A percentile compares a stretch with the other conserved stretches of the same genome.
These are phyloP conservation scores for Lepidurus packardi DNA, from an alignment of 1,140 invertebrate genomes.

Conservation along the genomic window DNA sequence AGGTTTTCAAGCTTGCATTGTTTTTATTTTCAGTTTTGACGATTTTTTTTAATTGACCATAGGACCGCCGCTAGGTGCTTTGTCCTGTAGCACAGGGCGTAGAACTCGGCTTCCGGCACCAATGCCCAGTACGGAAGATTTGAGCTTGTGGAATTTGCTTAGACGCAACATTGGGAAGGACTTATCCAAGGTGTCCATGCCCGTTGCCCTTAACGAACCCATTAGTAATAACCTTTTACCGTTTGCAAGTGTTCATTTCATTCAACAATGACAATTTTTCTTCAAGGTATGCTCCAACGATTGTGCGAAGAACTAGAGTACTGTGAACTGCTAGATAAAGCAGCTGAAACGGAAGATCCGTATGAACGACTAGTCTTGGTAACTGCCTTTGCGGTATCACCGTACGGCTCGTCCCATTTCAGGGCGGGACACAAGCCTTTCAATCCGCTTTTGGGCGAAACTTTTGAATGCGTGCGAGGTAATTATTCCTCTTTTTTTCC, in stretches of 20 bases:
- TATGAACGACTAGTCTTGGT: slow-evolving; percentile 67
- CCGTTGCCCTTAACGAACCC: slow-evolving; percentile 77
- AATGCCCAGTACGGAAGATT: slow-evolving; percentile 63
- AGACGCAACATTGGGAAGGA: slow-evolving; percentile 83
- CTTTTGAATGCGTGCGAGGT: slow-evolving; percentile 65
- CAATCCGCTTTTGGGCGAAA: slow-evolving; percentile 79
- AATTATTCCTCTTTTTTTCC: not conserved
- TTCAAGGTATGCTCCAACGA: slow-evolving; percentile 47
- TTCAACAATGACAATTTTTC: slow-evolving; percentile 3
- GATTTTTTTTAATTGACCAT: not conserved
- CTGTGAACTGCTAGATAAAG: slow-evolving; percentile 68
- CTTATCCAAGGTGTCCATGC: slow-evolving; percentile 73
- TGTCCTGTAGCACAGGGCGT: slow-evolving; percentile 54
- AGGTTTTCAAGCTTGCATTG: slow-evolving; percentile 37
- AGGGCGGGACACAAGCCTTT: slow-evolving; percentile 79
- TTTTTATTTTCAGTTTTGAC: not conserved
- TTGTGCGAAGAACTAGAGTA: slow-evolving; percentile 82
- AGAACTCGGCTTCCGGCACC: slow-evolving; percentile 63
- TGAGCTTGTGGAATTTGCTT: slow-evolving; percentile 72
- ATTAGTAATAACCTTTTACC: slow-evolving; percentile 61
- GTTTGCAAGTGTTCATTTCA: not conserved
- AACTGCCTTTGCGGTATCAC: slow-evolving; percentile 75
- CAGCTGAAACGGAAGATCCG: slow-evolving; percentile 55
- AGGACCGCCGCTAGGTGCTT: not conserved
- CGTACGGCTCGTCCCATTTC: slow-evolving; percentile 70